A percentile compares a stretch with the other conserved stretches of the same genome.
Evolutionary conservation across 2,113 vertebrate species (phyloP).

Genomic region (human (Homo sapiens)): GRCh38 chr6:38931501-38932000

Average conservation of each 20-base stretch:
- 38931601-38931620: conserved; percentile 26
- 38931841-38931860: conserved; percentile 85
- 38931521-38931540: background rate
- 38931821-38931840: conserved; percentile 87
- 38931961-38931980: conserved; percentile 87
- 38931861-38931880: conserved; percentile 87
- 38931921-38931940: conserved; percentile 88
- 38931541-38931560: background rate
- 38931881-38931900: conserved; percentile 87
- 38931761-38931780: background rate
- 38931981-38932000: conserved; percentile 87
- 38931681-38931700: conserved; percentile 8
- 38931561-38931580: background rate
- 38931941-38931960: conserved; percentile 88
- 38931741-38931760: background rate
- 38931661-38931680: conserved; percentile 18
- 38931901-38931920: conserved; percentile 87
- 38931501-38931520: background rate
- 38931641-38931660: background rate
- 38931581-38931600: conserved; percentile 6
- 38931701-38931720: background rate
- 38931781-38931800: conserved; percentile 27
- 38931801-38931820: conserved; percentile 84
- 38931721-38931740: background rate
- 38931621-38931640: conserved; percentile 1